These are phyloP conservation scores for Timandra comae DNA, from an alignment of 2,888 invertebrate genomes.

Conservation along the genomic window DNA sequence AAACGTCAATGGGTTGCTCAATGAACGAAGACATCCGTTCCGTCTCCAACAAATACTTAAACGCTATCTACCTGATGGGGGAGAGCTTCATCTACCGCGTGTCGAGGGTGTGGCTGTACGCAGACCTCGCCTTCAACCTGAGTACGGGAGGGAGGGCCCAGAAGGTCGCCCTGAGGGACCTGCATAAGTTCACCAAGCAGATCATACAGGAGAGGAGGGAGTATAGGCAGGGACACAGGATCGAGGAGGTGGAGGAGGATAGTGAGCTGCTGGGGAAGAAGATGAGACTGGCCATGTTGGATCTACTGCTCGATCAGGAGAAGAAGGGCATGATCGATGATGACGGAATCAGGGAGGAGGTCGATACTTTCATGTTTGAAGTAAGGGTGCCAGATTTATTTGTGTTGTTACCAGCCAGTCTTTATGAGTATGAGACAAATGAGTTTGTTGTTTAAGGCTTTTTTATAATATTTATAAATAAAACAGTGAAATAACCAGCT, in stretches of 20 bases:
- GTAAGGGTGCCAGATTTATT: too few relatives aligned
- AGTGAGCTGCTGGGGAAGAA: conserved; percentile 41
- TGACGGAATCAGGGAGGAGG: conserved; percentile 80
- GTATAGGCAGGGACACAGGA: conserved; percentile 18
- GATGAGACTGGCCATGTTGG: conserved; percentile 78
- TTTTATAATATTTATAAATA: too few relatives aligned
- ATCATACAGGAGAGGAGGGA: conserved; percentile 58
- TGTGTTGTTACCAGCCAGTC: too few relatives aligned
- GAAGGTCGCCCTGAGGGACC: conserved; percentile 39
- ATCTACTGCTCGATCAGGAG: conserved; percentile 77
- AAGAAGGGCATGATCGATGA: conserved; percentile 74
- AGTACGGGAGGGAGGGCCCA: conserved; percentile 10
- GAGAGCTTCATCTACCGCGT: conserved; percentile 17
- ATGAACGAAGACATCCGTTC: conserved; percentile 44
- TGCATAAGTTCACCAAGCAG: conserved; percentile 69
- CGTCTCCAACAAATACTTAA: conserved; percentile 56
- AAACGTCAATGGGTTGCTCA: conserved; percentile 75
- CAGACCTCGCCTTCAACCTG: conserved; percentile 7
- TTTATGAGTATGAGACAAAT: too few relatives aligned
- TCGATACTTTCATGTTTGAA: conserved; percentile 84
- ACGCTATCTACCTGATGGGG: conserved; percentile 19
- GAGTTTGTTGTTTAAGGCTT: too few relatives aligned
- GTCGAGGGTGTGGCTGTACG: conserved; percentile 20
- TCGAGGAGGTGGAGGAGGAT: conserved; percentile 4
- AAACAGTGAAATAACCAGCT: too few relatives aligned